Evolutionary conservation across 2,113 vertebrate genomes (phyloP), one percentile per base, ranked within the genome.

Genomic region (Gasterosteus aculeatus): DNA sequence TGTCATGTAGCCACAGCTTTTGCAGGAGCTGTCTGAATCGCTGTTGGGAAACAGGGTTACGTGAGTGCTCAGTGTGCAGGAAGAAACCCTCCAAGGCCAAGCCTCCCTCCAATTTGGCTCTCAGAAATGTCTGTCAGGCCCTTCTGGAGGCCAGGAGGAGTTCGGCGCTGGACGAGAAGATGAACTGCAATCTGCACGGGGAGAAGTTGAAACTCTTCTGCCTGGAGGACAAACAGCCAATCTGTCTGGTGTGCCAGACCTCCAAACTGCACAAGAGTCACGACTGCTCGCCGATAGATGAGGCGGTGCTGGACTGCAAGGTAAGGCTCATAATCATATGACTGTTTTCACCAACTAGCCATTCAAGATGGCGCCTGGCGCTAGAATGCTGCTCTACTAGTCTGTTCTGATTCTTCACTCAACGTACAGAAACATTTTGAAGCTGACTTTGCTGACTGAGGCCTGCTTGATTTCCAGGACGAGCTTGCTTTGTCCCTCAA

Each of bases 121-220:
- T 95, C 11, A 93, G 78, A 72, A 94, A 94, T 61, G 88, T 94
- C 42, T 94, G 94, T 19, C 91, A 94, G 56, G 87, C 91, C 18
- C 72, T 91, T 10, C 42, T 90, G 41, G 65, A 81, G 72, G 78
- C 78, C n/a, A 87, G 47, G 72, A 89, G 47, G 8, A 87, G 31
- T 7, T 74, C 74, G 10, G 31, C 61, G 5, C 4, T 39, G 46
- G 78, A 91, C 10, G 87, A 92, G 7, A 46, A 26, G 19, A 22
- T 69, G 9, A 88, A 69, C 66, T 95, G 94, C 57, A 42, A 33
- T 26, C 87, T 88, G 33, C 94, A 95, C 4, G 82, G 83, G 9
- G 91, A 94, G 77, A 88, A 58, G 75, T 29, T 93, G n/a, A 94
- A 94, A 35, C 91, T 93, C 15, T 95, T 94, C 84, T 94, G 94